Conservation (phyloP, 2,113 vertebrate species). For the Puma concolor region DNA sequence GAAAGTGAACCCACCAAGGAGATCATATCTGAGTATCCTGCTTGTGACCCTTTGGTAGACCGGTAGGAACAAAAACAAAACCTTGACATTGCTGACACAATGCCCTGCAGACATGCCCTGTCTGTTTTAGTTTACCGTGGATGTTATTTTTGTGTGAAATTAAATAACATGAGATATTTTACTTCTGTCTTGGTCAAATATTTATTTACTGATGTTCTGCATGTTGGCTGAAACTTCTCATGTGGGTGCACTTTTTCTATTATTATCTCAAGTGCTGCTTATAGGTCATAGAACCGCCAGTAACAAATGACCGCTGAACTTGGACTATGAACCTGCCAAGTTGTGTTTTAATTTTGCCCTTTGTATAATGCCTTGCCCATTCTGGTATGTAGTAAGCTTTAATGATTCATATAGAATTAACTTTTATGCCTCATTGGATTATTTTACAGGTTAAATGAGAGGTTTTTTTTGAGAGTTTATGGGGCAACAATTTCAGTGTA, state of each 20-base stretch:
- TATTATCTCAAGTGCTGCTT: not conserved
- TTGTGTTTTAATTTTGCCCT: constrained; percentile 56
- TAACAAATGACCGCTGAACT: not conserved
- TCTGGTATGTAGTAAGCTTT: not conserved
- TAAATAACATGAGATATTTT: not conserved
- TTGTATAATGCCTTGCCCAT: not conserved
- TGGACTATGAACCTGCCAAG: constrained; percentile 16
- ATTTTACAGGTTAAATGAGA: not conserved
- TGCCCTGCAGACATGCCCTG: not conserved
- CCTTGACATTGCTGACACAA: not conserved
- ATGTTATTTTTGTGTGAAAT: not conserved
- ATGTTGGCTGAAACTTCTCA: not conserved
- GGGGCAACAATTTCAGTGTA: not conserved
- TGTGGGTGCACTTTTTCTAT: not conserved
- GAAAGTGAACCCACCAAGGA: not conserved
- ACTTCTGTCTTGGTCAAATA: not conserved
- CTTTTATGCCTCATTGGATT: not conserved
- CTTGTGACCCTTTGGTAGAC: not conserved
- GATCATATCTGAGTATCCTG: not conserved
- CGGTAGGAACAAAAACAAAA: not conserved
- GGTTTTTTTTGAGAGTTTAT: not conserved
- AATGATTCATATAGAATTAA: constrained; percentile 24
- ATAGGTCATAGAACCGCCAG: not conserved
- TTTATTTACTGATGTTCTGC: not conserved
- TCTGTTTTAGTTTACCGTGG: not conserved